Evolutionary conservation across 1,140 invertebrate genomes (phyloP).

Genomic region (Pteromalus puparum): DNA sequence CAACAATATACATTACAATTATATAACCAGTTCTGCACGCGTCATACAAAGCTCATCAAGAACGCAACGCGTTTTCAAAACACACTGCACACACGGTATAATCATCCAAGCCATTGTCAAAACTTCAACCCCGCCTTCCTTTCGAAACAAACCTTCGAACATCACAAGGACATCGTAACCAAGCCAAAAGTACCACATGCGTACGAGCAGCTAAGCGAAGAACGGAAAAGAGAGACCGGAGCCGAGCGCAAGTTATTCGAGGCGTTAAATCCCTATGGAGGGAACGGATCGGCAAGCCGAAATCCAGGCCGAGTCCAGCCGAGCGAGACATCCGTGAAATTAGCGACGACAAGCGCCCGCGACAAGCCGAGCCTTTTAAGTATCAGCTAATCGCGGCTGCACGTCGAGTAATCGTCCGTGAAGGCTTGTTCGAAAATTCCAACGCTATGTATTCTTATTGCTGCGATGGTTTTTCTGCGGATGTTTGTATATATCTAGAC

Average conservation of each 20-base stretch:
- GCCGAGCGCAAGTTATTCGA: conserved; percentile 51
- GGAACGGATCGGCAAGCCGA: conserved; percentile 56
- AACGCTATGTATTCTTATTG: neutral
- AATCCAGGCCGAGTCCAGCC: conserved; percentile 64
- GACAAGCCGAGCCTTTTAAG: conserved; percentile 16
- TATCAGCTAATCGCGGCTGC: conserved; percentile 27
- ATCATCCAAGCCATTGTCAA: no score
- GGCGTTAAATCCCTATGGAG: conserved; percentile 67
- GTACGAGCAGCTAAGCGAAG: neutral
- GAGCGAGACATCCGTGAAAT: conserved; percentile 52
- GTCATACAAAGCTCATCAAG: no score
- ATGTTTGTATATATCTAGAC: neutral
- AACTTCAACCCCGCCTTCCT: no score
- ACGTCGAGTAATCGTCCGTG: conserved; percentile 43
- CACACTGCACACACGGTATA: no score
- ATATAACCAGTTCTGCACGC: no score
- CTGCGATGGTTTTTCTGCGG: neutral
- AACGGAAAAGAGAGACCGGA: conserved; percentile 26
- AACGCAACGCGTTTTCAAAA: no score
- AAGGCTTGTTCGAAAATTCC: neutral
- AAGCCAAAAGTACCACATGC: neutral
- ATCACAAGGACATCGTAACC: neutral
- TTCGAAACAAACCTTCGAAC: no score
- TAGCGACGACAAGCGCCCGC: neutral
- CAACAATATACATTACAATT: no score